Conservation (phyloP, 2,888 invertebrate species). For the Merodon equestris region DNA sequence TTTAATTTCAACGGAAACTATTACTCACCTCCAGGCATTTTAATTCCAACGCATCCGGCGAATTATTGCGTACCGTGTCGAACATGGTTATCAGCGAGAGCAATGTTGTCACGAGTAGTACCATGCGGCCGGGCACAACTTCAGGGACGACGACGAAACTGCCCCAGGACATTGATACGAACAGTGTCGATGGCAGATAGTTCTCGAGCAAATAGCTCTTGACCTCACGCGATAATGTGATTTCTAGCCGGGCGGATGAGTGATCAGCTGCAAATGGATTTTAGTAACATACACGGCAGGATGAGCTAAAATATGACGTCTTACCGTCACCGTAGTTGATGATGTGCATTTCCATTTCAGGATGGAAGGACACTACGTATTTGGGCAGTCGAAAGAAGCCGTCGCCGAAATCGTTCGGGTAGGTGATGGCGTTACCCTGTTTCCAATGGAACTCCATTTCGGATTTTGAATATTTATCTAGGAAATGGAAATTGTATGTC, state of each 20-base stretch:
- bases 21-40: slow-evolving; percentile 81
- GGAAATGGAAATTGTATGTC: background rate
- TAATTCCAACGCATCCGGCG: slow-evolving; percentile 82
- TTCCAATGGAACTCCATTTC: slow-evolving; percentile 84
- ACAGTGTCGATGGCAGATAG: slow-evolving; percentile 83
- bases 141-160: slow-evolving; percentile 84
- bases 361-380: slow-evolving; percentile 83
- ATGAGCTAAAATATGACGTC: background rate
- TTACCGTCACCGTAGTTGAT: slow-evolving; percentile 83
- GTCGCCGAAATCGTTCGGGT: slow-evolving; percentile 80
- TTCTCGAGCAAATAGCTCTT: slow-evolving; percentile 83
- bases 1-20: slow-evolving; percentile 34
- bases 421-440: slow-evolving; percentile 80
- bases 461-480: slow-evolving; percentile 82
- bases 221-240: slow-evolving; percentile 82
- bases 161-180: slow-evolving; percentile 85
- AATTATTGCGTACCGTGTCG: slow-evolving; percentile 84
- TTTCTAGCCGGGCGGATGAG: slow-evolving; percentile 82
- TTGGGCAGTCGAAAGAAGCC: slow-evolving; percentile 82
- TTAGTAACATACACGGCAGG: background rate
- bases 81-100: slow-evolving; percentile 84
- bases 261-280: slow-evolving; percentile 80
- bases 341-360: slow-evolving; percentile 82
- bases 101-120: slow-evolving; percentile 82
- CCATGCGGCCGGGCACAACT: slow-evolving; percentile 83